Percentiles rank a stretch among this genome's conserved stretches.
phyloP scores from a whole-genome alignment of 2,113 vertebrate genomes.

The Cyanistes caeruleus region DNA sequence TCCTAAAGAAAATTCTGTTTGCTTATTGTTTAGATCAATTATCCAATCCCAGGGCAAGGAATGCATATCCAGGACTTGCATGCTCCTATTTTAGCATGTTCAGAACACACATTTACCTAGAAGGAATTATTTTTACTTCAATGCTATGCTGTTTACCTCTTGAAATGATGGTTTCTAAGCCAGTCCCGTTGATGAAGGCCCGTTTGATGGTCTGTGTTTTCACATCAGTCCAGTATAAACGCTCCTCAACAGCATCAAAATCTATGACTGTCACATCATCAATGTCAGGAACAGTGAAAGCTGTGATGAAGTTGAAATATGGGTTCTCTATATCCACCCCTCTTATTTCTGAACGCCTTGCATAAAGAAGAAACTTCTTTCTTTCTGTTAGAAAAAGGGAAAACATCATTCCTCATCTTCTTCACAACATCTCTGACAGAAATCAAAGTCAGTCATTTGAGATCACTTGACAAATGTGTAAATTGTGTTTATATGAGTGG shows the following conservation, averaged over 20 bases:
- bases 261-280: constrained; percentile 96
- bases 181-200: constrained; percentile 94
- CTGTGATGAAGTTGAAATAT: constrained; percentile 97
- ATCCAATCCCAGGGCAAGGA: background rate
- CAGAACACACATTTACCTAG: background rate
- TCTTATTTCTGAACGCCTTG: constrained; percentile 92
- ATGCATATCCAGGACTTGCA: background rate
- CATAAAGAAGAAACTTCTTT: constrained; percentile 94
- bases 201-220: constrained; percentile 97
- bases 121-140: background rate
- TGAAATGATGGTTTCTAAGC: constrained; percentile 93
- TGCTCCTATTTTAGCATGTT: background rate
- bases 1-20: background rate
- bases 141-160: constrained; percentile 79
- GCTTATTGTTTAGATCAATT: background rate
- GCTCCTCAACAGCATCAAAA: constrained; percentile 90
- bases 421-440: background rate
- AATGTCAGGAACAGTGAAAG: constrained; percentile 95
- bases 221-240: constrained; percentile 96
- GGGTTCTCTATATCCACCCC: constrained; percentile 97
- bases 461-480: background rate
- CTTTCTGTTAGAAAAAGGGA: constrained; percentile 77
- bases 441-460: background rate
- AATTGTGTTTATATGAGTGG: background rate
- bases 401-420: background rate